Evolutionary conservation across 2,888 invertebrate species (phyloP).

Genomic region (Apomyelois bistriatella): DNA sequence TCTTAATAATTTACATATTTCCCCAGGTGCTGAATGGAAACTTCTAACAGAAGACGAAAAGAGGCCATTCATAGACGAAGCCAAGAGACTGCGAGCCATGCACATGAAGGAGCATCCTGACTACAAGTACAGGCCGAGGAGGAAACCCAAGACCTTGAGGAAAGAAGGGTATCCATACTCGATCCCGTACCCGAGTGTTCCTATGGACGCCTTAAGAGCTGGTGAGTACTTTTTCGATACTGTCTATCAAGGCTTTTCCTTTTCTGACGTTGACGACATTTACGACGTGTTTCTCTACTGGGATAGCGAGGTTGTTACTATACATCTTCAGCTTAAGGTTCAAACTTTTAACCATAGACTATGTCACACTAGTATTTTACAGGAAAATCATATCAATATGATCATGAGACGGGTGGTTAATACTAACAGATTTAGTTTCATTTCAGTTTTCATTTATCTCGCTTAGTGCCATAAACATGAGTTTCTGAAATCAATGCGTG

Average conservation of each 20-base stretch:
- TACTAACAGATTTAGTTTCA: no score
- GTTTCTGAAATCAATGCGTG: no score
- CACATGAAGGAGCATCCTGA: slow-evolving; percentile 98
- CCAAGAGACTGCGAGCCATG: slow-evolving; percentile 94
- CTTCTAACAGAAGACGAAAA: slow-evolving; percentile 95
- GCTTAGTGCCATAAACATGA: no score
- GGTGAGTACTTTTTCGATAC: slow-evolving; percentile 76
- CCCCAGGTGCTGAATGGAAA: slow-evolving; percentile 96
- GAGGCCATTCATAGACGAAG: slow-evolving; percentile 98
- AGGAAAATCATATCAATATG: no score
- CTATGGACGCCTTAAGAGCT: slow-evolving; percentile 92
- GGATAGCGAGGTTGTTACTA: no score
- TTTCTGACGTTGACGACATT: no score
- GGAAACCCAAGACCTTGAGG: slow-evolving; percentile 92
- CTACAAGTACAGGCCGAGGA: slow-evolving; percentile 94
- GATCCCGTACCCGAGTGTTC: slow-evolving; percentile 94
- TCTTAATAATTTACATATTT: neutral
- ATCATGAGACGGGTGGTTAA: no score
- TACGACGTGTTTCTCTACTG: no score
- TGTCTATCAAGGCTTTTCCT: neutral
- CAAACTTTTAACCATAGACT: no score
- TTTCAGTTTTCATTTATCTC: no score
- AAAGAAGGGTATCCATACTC: slow-evolving; percentile 96
- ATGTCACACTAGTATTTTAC: no score
- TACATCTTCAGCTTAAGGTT: no score